Conservation (phyloP, 1,140 invertebrate genomes). For the Bombus fervidus region DNA sequence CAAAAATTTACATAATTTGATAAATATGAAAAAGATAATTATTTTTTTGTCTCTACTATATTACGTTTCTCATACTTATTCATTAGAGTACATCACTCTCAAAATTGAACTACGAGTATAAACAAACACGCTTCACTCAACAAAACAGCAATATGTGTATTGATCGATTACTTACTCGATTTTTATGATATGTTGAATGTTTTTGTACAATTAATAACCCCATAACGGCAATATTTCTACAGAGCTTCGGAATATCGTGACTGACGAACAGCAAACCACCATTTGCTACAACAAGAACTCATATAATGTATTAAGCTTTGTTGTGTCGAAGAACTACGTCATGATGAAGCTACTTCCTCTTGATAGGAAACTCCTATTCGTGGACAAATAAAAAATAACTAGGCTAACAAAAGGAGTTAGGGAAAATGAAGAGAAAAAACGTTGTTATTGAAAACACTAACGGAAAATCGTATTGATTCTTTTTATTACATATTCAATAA, state of each 20-base stretch:
- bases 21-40: neutral
- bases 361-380: neutral
- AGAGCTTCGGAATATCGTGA: neutral
- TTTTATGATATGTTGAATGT: neutral
- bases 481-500: neutral
- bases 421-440: neutral
- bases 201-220: constrained; percentile 9
- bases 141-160: neutral
- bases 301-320: neutral
- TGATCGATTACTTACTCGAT: constrained; percentile 27
- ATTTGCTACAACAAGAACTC: neutral
- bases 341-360: neutral
- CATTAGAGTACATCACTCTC: no score
- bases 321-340: neutral
- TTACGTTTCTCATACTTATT: neutral
- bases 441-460: neutral
- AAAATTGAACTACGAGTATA: neutral
- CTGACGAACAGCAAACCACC: neutral
- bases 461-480: neutral
- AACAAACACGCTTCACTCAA: neutral
- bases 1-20: neutral
- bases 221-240: constrained; percentile 24
- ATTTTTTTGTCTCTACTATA: neutral
- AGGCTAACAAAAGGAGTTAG: neutral
- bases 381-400: neutral